phyloP scores from a whole-genome alignment of 64 coral and sea anemone genomes.

The Stichodactyla helianthus region DNA sequence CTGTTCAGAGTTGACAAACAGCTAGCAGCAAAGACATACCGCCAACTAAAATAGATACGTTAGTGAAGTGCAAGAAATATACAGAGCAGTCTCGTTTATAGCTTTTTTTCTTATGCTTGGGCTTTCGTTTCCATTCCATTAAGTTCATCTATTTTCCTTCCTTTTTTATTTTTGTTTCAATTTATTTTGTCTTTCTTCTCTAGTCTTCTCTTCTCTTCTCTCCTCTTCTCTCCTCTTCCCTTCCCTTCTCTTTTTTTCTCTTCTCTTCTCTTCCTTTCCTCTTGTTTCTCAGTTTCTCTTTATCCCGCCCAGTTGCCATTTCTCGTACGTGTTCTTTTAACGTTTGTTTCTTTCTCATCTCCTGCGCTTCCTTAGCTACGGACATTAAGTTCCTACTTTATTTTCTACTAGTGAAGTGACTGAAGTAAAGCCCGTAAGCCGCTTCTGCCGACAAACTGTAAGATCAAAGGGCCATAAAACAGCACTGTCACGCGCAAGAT shows the following conservation, averaged over 20 bases:
- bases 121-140: background rate
- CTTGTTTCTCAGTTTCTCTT: too few relatives aligned
- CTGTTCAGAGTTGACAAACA: background rate
- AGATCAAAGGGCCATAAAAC: background rate
- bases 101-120: too few relatives aligned
- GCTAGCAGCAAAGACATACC: slow-evolving; percentile 1
- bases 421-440: background rate
- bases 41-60: background rate
- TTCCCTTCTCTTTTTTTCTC: too few relatives aligned
- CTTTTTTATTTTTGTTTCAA: too few relatives aligned
- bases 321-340: too few relatives aligned
- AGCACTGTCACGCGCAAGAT: background rate
- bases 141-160: background rate
- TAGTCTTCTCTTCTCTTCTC: too few relatives aligned
- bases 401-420: too few relatives aligned
- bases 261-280: too few relatives aligned
- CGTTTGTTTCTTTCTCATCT: background rate
- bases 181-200: too few relatives aligned
- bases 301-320: too few relatives aligned
- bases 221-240: too few relatives aligned
- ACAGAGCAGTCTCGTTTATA: background rate
- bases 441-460: background rate
- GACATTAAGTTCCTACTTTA: background rate
- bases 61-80: background rate
- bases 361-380: background rate